Conservation (phyloP, 2,888 invertebrate species). For the Asteroscopus sphinx region DNA sequence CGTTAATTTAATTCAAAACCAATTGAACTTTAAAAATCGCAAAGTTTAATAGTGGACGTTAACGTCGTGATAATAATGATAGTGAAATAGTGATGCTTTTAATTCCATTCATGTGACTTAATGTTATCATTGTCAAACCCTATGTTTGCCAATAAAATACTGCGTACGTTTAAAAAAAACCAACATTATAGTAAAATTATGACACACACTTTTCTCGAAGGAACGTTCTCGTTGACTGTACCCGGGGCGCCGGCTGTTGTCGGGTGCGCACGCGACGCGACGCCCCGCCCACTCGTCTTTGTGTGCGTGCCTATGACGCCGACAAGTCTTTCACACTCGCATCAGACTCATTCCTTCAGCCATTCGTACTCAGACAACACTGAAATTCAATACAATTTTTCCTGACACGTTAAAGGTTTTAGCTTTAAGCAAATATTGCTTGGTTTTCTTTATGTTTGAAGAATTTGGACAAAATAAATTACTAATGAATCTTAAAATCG, state of each 20-base stretch:
- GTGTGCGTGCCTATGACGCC: conserved; percentile 70
- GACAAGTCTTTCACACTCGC: conserved; percentile 63
- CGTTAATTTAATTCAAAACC: too few species aligned
- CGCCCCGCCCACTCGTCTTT: conserved; percentile 72
- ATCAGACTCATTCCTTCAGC: conserved; percentile 39
- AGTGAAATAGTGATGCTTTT: too few species aligned
- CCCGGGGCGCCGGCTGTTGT: conserved; percentile 69
- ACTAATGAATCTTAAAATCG: conserved; percentile 2
- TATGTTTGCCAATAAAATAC: background rate
- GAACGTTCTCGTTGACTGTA: conserved; percentile 58
- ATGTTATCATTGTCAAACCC: too few species aligned
- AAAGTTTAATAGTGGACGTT: too few species aligned
- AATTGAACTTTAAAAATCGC: too few species aligned
- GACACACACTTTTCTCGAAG: conserved; percentile 10
- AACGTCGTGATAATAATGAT: too few species aligned
- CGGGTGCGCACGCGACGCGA: conserved; percentile 71
- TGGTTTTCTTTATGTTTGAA: background rate
- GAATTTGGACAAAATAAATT: background rate
- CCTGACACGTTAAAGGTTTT: conserved; percentile 40
- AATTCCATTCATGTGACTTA: too few species aligned
- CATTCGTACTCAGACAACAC: conserved; percentile 25
- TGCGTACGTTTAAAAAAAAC: too few species aligned
- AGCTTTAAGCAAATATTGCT: conserved; percentile 8
- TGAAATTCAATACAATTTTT: conserved; percentile 58
- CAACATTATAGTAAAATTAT: background rate